Conservation (phyloP, 1,140 invertebrate genomes). For the Chironomus striatipennis region DNA sequence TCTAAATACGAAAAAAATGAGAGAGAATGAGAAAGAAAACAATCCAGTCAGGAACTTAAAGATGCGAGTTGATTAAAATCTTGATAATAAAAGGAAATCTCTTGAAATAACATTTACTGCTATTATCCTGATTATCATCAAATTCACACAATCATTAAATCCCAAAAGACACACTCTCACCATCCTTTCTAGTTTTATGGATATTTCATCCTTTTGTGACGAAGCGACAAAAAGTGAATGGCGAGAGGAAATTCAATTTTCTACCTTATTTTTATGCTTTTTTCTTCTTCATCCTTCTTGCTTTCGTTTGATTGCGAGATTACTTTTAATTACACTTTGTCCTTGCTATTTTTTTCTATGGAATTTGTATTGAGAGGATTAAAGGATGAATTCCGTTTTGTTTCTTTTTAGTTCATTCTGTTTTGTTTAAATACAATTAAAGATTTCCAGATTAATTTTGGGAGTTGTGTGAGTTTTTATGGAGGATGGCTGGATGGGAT, state of each 20-base stretch:
- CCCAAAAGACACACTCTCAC: background rate
- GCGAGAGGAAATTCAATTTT: conserved; percentile 18
- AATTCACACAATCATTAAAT: conserved; percentile 14
- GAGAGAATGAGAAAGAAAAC: no score
- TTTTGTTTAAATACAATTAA: no score
- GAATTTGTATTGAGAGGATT: no score
- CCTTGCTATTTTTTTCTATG: background rate
- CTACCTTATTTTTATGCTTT: background rate
- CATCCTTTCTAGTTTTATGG: background rate
- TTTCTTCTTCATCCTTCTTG: background rate
- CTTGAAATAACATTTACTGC: conserved; percentile 7
- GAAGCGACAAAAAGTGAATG: no score
- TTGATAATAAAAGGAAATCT: background rate
- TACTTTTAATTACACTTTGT: conserved; percentile 21
- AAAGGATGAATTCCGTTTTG: no score
- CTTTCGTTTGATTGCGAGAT: conserved; percentile 11
- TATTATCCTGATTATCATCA: conserved; percentile 14
- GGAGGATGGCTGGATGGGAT: no score
- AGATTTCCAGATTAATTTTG: no score
- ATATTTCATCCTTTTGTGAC: no score
- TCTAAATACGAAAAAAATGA: background rate
- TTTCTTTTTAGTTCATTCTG: no score
- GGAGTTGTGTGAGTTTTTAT: no score
- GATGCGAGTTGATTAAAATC: background rate
- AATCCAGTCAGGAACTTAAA: background rate